Percentiles rank a stretch among this genome's conserved stretches.
Evolutionary conservation across 37 sponge, comb jelly and placozoan species (phyloP).

Genomic region (Haliclona indistincta): DNA sequence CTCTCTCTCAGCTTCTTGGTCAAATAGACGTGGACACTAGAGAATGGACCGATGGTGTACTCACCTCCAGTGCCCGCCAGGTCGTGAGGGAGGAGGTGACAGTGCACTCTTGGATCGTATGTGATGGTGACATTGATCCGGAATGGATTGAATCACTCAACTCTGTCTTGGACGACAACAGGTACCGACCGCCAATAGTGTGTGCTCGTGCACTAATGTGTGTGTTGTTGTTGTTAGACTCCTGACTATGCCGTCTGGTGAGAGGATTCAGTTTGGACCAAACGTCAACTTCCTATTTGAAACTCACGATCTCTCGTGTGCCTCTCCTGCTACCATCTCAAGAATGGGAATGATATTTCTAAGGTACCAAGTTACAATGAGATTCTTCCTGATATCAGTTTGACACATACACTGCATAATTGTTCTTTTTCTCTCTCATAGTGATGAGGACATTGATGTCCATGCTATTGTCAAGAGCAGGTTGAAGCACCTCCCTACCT

Average conservation of each 20-base stretch:
- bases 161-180: slow-evolving; percentile 93
- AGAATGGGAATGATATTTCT: slow-evolving; percentile 99
- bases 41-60: slow-evolving; percentile 97
- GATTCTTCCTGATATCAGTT: too few relatives aligned
- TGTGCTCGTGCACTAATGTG: not conserved
- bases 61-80: slow-evolving; percentile 91
- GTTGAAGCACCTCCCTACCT: slow-evolving; percentile 62
- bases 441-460: slow-evolving; percentile 93
- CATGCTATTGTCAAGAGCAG: slow-evolving; percentile 84
- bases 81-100: slow-evolving; percentile 84
- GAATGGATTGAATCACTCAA: slow-evolving; percentile 99
- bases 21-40: slow-evolving; percentile 97
- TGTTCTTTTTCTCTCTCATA: slow-evolving; percentile 9
- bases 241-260: slow-evolving; percentile 98
- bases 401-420: too few relatives aligned
- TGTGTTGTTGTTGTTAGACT: slow-evolving; percentile 18
- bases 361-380: slow-evolving; percentile 38
- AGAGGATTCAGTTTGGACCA: slow-evolving; percentile 99
- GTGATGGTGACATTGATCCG: slow-evolving; percentile 99
- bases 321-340: slow-evolving; percentile 98
- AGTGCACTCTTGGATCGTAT: slow-evolving; percentile 94
- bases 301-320: slow-evolving; percentile 97
- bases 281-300: slow-evolving; percentile 99
- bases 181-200: slow-evolving; percentile 16
- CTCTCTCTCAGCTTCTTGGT: slow-evolving; percentile 81